A percentile compares a stretch with the other conserved stretches of the same genome.
phyloP scores from a whole-genome alignment of 2,797 vertebrate genomes.

The Paguma larvata region DNA sequence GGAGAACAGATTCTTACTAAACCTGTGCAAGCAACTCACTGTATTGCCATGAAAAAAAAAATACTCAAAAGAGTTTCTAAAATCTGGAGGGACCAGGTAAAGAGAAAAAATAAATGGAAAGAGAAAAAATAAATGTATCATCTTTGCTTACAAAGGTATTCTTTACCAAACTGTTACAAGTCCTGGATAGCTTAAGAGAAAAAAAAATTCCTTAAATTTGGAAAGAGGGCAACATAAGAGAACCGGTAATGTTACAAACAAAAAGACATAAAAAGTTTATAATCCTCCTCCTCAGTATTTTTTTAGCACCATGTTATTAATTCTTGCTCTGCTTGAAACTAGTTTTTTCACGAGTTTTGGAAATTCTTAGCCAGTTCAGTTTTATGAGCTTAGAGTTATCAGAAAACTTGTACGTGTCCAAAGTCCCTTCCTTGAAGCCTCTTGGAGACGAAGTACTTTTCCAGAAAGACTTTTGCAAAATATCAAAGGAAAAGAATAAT shows the following conservation, averaged over 20 bases:
- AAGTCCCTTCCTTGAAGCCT: background rate
- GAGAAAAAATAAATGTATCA: background rate
- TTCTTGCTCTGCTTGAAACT: background rate
- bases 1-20: background rate
- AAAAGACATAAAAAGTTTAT: background rate
- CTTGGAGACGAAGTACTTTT: background rate
- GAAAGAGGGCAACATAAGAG: background rate
- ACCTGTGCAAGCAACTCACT: background rate
- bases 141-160: background rate
- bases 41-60: background rate
- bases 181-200: background rate
- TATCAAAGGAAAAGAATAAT: background rate
- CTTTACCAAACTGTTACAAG: background rate
- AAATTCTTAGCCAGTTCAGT: background rate
- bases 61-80: background rate
- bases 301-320: background rate
- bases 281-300: background rate
- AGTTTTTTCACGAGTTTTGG: background rate
- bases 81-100: background rate
- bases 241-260: background rate
- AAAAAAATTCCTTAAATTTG: background rate
- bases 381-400: background rate
- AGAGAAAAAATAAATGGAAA: background rate
- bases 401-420: background rate
- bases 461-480: background rate